Base-by-base conservation (phyloP, 2,113 vertebrate species). In the Todiramphus chloris region DNA sequence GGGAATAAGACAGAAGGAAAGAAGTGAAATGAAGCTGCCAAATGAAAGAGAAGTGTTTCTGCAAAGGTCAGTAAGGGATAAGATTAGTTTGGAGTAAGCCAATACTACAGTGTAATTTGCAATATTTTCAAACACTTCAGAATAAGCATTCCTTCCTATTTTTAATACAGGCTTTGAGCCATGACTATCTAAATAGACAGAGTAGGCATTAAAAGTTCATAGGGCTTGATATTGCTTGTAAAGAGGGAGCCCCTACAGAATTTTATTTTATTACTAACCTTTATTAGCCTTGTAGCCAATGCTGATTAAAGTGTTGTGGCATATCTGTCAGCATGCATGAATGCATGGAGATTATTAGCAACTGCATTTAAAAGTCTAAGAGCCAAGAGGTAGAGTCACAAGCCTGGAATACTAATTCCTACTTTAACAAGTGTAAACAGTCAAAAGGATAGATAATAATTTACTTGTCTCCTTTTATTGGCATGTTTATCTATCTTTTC, bases 141-240 rank as follows among this genome's bases (percentile, higher is more conserved):
- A 97, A 97, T 95, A 97, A 98, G 94, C 90, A 92, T 97, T 97
- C 93, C 89, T 94, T 96, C 91, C 84, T 97, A 94, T 96, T 97
- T 97, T 96, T 97, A 98, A 98, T 94, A 93, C 39, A 64, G 94
- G 90, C 97, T 97, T 95, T 95, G 96, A 97, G 97, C 90, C 95
- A 94, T 97, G 97, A 96, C 98, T 98, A 97, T 98, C 97, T 98
- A 97, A 97, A 97, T 94, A 97, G 96, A 98, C 95, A 96, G 95
- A 91, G 58, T 56, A 85, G 94, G 95, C 95, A 98, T 97, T 98
- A 98, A 95, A 96, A 98, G 97, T 98, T 98, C 97, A 98, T 86
- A 97, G 97, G 96, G 96, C 95, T 97, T 97, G 94, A 97, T 97
- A 98, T 93, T 97, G 91, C 94, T 95, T 97, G 92, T 97, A 97